Evolutionary conservation across 2,113 vertebrate genomes (phyloP).

Genomic region (Alethe castanea): DNA sequence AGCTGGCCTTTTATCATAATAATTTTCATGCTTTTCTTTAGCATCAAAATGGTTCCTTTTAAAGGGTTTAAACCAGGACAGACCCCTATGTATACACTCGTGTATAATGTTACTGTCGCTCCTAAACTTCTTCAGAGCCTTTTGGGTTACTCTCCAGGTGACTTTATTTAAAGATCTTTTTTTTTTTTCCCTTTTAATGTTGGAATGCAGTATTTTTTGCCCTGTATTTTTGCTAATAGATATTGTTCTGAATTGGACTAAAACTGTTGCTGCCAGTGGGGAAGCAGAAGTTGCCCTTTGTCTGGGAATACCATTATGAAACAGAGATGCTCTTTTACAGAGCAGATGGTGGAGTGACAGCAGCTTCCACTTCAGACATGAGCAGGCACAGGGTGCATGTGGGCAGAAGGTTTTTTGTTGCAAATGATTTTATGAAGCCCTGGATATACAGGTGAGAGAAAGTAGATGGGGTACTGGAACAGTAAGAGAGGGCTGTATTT

Average conservation of each 20-base stretch:
- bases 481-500: not conserved
- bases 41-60: not conserved
- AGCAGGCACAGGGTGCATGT: not conserved
- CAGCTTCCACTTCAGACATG: conserved; percentile 28
- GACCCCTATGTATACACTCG: rapidly evolving
- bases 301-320: not conserved
- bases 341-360: conserved; percentile 38
- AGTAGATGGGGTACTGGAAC: not conserved
- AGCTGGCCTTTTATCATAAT: not conserved
- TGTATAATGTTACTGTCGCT: not conserved
- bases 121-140: not conserved
- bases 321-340: conserved; percentile 2
- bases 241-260: not conserved
- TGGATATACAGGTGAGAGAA: not conserved
- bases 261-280: not conserved
- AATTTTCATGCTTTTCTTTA: not conserved
- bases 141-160: not conserved
- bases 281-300: not conserved
- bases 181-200: not conserved
- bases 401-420: not conserved
- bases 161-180: not conserved
- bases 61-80: not conserved
- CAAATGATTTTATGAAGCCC: not conserved
- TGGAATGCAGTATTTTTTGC: not conserved
- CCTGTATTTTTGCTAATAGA: not conserved